Percentiles rank a stretch among this genome's conserved stretches.
Conservation (phyloP, 2,888 invertebrate genomes). For the Rhopalosiphum nymphaeae region DNA sequence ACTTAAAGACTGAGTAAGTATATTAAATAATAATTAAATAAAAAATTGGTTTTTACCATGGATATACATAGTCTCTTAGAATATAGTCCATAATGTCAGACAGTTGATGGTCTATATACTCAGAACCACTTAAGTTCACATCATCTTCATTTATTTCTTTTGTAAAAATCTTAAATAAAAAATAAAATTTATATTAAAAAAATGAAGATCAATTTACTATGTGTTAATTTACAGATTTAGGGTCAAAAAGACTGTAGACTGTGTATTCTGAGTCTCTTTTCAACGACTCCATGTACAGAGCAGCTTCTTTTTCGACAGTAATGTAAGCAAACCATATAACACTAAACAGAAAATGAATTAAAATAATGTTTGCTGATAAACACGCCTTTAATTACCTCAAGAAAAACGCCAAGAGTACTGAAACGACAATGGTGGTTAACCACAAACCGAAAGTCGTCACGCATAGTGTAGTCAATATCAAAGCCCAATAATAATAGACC, state of each 20-base stretch:
- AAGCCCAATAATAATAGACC: constrained; percentile 21
- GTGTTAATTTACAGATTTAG: constrained; percentile 24
- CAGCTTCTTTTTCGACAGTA: constrained; percentile 13
- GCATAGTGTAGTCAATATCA: background rate
- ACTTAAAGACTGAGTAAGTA: background rate
- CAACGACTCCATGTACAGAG: background rate
- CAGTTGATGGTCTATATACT: constrained; percentile 86
- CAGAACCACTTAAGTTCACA: constrained; percentile 81
- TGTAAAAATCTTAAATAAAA: constrained; percentile 65
- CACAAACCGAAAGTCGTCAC: constrained; percentile 49
- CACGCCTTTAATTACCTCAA: background rate
- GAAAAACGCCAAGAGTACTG: constrained; percentile 1
- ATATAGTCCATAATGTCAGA: constrained; percentile 87
- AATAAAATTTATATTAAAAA: background rate
- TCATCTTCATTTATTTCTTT: constrained; percentile 72
- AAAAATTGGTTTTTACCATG: constrained; percentile 74
- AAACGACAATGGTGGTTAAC: constrained; percentile 35
- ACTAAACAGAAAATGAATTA: constrained; percentile 6
- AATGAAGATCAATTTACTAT: background rate
- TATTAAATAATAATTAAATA: background rate
- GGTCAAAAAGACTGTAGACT: constrained; percentile 41
- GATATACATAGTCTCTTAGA: constrained; percentile 84
- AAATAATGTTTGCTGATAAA: background rate
- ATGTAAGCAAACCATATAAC: constrained; percentile 35
- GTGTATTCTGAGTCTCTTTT: background rate